A percentile compares a stretch with the other conserved stretches of the same genome.
Evolutionary conservation across 2,888 invertebrate species (phyloP).

Genomic region (Cheilosia soror): DNA sequence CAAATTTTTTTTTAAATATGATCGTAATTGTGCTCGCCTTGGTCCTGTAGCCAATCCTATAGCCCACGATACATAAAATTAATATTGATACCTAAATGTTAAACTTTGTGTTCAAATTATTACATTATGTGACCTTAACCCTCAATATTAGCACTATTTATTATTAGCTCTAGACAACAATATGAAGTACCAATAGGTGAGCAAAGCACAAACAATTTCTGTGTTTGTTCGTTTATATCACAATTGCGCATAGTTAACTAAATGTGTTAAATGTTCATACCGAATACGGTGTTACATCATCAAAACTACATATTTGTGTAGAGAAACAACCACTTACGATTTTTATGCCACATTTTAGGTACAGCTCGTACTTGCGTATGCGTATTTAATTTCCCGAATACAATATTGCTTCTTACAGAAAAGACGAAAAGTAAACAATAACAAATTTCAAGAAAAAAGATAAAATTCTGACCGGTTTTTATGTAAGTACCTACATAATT

Average conservation of each 20-base stretch:
- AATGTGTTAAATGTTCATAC: background rate
- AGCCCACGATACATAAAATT: background rate
- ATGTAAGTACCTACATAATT: background rate
- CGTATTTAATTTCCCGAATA: too few relatives aligned
- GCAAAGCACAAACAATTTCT: background rate
- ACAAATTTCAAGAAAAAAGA: background rate
- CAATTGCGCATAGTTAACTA: constrained; percentile 6
- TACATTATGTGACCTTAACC: constrained; percentile 20
- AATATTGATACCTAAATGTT: background rate
- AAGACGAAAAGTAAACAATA: background rate
- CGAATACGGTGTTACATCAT: too few relatives aligned
- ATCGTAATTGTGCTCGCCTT: too few relatives aligned
- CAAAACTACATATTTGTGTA: too few relatives aligned
- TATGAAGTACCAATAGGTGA: background rate
- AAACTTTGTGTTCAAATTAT: constrained; percentile 1
- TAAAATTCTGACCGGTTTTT: background rate
- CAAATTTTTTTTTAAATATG: too few relatives aligned
- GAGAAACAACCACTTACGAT: too few relatives aligned
- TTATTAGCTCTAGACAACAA: constrained; percentile 7
- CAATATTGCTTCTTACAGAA: too few relatives aligned
- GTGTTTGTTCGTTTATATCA: constrained; percentile 8
- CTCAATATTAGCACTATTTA: constrained; percentile 6
- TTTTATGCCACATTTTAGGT: too few relatives aligned
- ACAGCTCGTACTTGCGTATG: too few relatives aligned
- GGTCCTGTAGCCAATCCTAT: too few relatives aligned